These are phyloP conservation scores for Tachina lurida DNA, from an alignment of 2,888 invertebrate genomes.

Conservation along the genomic window DNA sequence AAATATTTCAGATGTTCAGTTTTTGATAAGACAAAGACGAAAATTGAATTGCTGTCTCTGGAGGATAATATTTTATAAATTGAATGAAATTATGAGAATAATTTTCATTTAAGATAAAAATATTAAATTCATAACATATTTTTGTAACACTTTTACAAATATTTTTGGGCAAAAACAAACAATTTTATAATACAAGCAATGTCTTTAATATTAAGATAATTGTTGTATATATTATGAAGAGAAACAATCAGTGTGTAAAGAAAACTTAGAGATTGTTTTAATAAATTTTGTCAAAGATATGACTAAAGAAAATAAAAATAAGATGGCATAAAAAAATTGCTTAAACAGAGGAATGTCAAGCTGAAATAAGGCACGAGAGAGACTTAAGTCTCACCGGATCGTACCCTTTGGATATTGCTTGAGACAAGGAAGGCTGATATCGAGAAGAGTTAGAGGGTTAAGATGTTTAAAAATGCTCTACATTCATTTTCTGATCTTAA, in stretches of 20 bases:
- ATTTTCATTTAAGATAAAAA: constrained; percentile 59
- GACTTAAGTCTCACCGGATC: no score
- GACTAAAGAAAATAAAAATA: neutral
- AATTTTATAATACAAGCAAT: no score
- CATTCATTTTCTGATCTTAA: no score
- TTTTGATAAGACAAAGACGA: constrained; percentile 63
- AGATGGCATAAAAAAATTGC: neutral
- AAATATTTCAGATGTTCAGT: constrained; percentile 62
- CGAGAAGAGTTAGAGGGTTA: no score
- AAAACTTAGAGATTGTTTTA: no score
- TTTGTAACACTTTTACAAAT: constrained; percentile 65
- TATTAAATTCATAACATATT: constrained; percentile 67
- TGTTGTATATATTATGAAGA: neutral
- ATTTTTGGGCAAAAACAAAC: neutral
- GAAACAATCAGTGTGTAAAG: neutral
- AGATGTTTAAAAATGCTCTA: no score
- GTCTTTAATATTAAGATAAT: neutral
- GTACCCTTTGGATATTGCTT: no score
- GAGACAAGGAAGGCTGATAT: no score
- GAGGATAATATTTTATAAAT: constrained; percentile 68
- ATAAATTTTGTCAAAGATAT: no score
- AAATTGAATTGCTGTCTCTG: constrained; percentile 67
- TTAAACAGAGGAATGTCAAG: no score
- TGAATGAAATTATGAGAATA: constrained; percentile 67
- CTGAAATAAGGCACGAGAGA: no score